phyloP scores from a whole-genome alignment of 2,888 invertebrate species.

The Ctenicera cuprea region DNA sequence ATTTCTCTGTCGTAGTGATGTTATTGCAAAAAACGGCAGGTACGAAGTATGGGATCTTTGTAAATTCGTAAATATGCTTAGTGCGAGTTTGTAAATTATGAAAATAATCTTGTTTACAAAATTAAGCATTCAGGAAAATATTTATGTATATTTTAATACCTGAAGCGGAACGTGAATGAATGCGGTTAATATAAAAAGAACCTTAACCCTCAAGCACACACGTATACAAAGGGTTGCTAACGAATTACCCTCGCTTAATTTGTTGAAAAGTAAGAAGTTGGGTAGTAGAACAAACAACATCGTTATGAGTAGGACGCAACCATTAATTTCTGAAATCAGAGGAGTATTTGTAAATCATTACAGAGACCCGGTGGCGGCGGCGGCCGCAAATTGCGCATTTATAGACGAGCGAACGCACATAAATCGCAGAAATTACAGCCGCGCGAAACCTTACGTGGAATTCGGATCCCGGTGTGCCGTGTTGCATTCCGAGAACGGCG shows the following conservation, averaged over 20 bases:
- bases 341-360: constrained; percentile 60
- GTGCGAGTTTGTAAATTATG: too few relatives aligned
- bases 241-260: constrained; percentile 24
- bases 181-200: too few relatives aligned
- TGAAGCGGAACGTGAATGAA: too few relatives aligned
- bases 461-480: constrained; percentile 46
- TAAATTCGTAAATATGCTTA: too few relatives aligned
- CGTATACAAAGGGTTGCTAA: constrained; percentile 13
- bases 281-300: constrained; percentile 24
- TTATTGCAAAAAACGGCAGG: too few relatives aligned
- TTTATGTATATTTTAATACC: too few relatives aligned
- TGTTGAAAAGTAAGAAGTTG: constrained; percentile 19
- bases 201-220: too few relatives aligned
- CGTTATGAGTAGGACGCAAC: constrained; percentile 36
- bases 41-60: too few relatives aligned
- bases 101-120: too few relatives aligned
- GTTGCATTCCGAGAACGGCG: constrained; percentile 46
- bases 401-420: constrained; percentile 53
- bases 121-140: too few relatives aligned
- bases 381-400: constrained; percentile 53
- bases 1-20: too few relatives aligned
- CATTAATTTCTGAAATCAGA: constrained; percentile 57
- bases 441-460: constrained; percentile 52
- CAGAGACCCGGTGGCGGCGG: constrained; percentile 47
- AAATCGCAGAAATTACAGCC: constrained; percentile 52